Evolutionary conservation across 2,113 vertebrate genomes (phyloP), one percentile per base, ranked within the genome.

Genomic region (Hepsetus odoe): DNA sequence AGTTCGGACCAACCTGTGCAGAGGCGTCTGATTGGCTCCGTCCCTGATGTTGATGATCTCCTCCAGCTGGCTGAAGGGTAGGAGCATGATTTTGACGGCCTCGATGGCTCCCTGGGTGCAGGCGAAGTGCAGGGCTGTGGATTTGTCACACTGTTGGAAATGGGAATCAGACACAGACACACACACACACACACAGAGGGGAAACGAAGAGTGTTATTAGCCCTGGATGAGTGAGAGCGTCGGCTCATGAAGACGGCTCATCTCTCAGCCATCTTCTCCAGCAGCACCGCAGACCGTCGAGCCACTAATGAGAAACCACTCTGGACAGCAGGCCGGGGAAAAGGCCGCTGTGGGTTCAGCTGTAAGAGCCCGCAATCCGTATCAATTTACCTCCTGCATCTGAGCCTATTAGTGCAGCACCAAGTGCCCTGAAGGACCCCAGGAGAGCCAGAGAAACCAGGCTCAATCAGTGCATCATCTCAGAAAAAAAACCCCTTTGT

Each of bases 51-150:
- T 95, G 83, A 99, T 92, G 82, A 98, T 91, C 51, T n/a, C n/a
- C n/a, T 91, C 90, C 26, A 92, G 92, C 28, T 86, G 92, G 62
- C 87, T 84, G 58, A 94, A 94, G n/a, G 95, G 93, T 0, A 91
- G 90, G 51, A 99, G 92, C 96, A 99, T 98, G 82, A 98, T 76
- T 69, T 96, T 97, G n/a, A 99, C 95, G 32, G 96, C 95, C 69
- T 97, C n/a, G 3, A 90, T 94, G 24, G 96, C 96, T 44, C 97
- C 97, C 88, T 98, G 97, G 26, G 95, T 96, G 83, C 96, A 97
- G 84, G 97, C 97, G 86, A 98, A 95, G 87, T 99, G 97, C 84
- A 99, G 94, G 6, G 97, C 94, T 1, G 96, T 98, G 84, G 95
- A 98, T 84, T 92, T 95, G 85, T 95, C 96, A 35, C 92, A 94